Evolutionary conservation across 2,113 vertebrate genomes (phyloP), one percentile per base, ranked within the genome.

Genomic region (Coracopsis vasa): DNA sequence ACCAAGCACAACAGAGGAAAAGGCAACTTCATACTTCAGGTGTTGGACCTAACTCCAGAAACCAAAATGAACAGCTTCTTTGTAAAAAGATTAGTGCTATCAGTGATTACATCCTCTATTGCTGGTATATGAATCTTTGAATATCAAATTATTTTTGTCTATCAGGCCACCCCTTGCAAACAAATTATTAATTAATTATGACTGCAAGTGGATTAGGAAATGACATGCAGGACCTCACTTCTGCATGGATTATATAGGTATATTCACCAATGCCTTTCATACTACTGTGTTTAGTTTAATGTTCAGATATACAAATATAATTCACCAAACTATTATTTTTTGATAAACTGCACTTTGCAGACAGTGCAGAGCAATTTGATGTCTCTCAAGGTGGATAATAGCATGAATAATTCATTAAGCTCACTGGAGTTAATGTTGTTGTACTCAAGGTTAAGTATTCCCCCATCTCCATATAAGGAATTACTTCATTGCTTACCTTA

Each of bases 391-490:
- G 75, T 95, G 89, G 81, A 78, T 96, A 97, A 95, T 75, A 93
- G 45, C 81, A 95, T 97, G 95, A 98, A 97, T 98, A 97, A 97
- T 97, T 97, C 96, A 97, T 97, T 83, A 92, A 91, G 77, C 74
- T 96, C 58, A 45, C 88, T 25, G 64, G 77, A 80, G 86, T 85
- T 94, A 94, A 94, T 94, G 85, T 72, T 80, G 65, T 95, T 80
- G 90, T 93, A 93, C 79, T 97, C 94, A 97, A 97, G 94, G 93
- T 96, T 97, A 97, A 97, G 80, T 94, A 97, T 91, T 95, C 83
- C 75, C 66, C 83, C 77, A 69, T 77, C 91, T 78, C 91, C 84
- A 91, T 85, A 86, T 94, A 95, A 71, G 94, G 94, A 93, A 80
- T 94, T 90, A 88, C 71, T 94, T 88, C 44, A 67, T 64, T 95